These are phyloP conservation scores for Macheiramphus alcinus DNA, from an alignment of 2,113 vertebrate genomes.

Conservation along the genomic window DNA sequence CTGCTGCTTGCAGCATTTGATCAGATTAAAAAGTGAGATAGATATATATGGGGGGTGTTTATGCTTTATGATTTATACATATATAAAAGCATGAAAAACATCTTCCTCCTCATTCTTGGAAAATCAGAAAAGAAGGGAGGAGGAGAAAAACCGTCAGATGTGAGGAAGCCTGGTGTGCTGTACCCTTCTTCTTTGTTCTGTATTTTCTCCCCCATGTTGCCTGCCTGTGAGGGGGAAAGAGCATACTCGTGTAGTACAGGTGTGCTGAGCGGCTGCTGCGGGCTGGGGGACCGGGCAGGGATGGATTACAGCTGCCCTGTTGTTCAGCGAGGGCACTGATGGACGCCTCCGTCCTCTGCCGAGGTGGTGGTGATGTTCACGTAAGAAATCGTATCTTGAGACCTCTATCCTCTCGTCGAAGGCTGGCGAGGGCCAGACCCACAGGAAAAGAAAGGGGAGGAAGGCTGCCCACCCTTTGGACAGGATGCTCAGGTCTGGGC, in stretches of 20 bases:
- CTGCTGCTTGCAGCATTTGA: conserved; percentile 31
- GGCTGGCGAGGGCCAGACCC: not conserved
- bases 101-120: not conserved
- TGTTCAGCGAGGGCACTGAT: not conserved
- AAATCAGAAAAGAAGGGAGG: not conserved
- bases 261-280: accelerated
- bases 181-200: conserved; percentile 23
- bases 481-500: not conserved
- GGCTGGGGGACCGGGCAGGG: not conserved
- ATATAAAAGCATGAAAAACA: not conserved
- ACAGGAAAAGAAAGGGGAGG: not conserved
- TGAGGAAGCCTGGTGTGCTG: conserved; percentile 1
- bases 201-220: not conserved
- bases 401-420: not conserved
- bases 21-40: not conserved
- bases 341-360: not conserved
- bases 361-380: not conserved
- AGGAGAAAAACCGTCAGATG: not conserved
- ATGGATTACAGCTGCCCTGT: not conserved
- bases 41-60: not conserved
- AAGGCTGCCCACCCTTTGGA: not conserved
- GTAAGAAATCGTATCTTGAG: not conserved
- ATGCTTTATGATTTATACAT: not conserved
- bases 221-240: not conserved
- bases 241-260: accelerated